Evolutionary conservation across 2,113 vertebrate genomes (phyloP).

Genomic region (Cacatua alba): DNA sequence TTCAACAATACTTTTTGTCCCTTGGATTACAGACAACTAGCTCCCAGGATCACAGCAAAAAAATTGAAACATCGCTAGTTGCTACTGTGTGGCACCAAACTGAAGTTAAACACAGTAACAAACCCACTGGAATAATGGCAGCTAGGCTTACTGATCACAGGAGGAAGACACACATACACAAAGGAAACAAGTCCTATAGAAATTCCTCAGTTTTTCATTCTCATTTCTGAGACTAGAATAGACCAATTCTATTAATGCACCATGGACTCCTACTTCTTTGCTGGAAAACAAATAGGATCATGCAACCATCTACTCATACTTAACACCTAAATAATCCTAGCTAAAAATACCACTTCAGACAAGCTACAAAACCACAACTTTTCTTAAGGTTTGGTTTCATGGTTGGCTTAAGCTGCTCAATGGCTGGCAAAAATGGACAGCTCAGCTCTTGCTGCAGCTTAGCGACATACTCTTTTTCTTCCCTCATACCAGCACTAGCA

Average conservation of each 20-base stretch:
- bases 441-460: no score
- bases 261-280: fast-evolving
- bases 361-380: background rate
- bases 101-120: background rate
- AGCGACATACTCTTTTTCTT: background rate
- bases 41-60: background rate
- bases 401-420: background rate
- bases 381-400: background rate
- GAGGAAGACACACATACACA: background rate
- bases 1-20: background rate
- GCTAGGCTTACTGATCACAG: background rate
- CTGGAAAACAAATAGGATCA: background rate
- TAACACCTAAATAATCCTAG: background rate
- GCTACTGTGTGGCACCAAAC: background rate
- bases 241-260: background rate
- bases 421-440: background rate
- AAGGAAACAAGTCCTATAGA: background rate
- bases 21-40: background rate
- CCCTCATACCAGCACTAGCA: background rate
- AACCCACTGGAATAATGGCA: background rate
- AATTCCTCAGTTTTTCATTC: background rate
- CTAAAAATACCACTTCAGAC: background rate
- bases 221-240: background rate
- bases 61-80: background rate
- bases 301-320: background rate